Percentiles rank a stretch among this genome's conserved stretches.
Conservation (phyloP, 2,888 invertebrate genomes). For the Amphimallon solstitiale region DNA sequence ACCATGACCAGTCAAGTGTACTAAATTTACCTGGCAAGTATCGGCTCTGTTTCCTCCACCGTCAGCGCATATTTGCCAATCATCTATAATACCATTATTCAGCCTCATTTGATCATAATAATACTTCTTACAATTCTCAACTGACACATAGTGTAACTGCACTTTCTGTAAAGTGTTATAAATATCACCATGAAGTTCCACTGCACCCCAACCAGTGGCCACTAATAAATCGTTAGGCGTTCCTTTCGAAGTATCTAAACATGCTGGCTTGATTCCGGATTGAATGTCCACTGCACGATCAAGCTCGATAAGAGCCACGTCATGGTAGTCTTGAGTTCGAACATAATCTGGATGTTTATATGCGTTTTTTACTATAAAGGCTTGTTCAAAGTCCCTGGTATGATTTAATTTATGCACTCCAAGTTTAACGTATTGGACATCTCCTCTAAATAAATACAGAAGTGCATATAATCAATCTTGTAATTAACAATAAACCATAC, state of each 20-base stretch:
- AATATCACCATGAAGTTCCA: conserved; percentile 45
- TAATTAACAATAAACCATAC: too few relatives aligned
- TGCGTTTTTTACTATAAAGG: conserved; percentile 54
- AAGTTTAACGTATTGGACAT: too few relatives aligned
- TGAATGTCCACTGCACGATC: conserved; percentile 58
- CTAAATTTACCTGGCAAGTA: conserved; percentile 35
- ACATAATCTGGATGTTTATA: conserved; percentile 62
- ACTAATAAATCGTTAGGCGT: conserved; percentile 50
- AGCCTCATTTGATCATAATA: conserved; percentile 6
- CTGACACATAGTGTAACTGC: conserved; percentile 50
- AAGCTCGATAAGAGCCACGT: conserved; percentile 65
- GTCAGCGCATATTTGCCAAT: conserved; percentile 38
- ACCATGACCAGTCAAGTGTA: neutral
- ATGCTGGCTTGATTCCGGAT: conserved; percentile 62
- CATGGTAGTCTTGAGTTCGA: conserved; percentile 62
- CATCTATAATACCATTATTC: conserved; percentile 34
- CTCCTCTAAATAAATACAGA: too few relatives aligned
- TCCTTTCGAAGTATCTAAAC: conserved; percentile 54
- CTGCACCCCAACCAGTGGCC: conserved; percentile 64
- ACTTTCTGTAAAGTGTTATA: conserved; percentile 62
- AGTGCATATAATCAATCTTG: too few relatives aligned
- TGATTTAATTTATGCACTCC: conserved; percentile 54
- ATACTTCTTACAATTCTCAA: conserved; percentile 8
- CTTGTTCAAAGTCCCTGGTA: conserved; percentile 48
- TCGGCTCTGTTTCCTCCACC: conserved; percentile 30